Evolutionary conservation across 1,140 invertebrate species (phyloP).

Genomic region (Teleopsis dalmanni): DNA sequence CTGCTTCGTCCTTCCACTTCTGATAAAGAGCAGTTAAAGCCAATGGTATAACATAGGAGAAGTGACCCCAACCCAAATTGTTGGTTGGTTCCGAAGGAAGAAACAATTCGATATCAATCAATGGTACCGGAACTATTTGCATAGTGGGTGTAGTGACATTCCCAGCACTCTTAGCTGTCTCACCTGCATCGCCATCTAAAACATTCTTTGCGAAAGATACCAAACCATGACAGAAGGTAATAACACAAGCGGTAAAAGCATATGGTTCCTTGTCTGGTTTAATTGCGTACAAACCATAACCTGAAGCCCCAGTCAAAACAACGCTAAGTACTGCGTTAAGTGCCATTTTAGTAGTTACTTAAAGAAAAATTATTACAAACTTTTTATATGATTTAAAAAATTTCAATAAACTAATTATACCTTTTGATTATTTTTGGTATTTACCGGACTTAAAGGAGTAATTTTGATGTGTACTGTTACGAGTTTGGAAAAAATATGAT

Average conservation of each 20-base stretch:
- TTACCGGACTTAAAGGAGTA: too few relatives aligned
- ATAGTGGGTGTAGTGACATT: slow-evolving; percentile 11
- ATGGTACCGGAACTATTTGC: slow-evolving; percentile 30
- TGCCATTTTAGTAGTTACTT: too few relatives aligned
- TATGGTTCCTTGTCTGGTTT: slow-evolving; percentile 26
- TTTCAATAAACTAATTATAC: neutral
- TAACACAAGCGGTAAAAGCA: slow-evolving; percentile 24
- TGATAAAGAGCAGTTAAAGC: slow-evolving; percentile 25
- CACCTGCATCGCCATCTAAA: neutral
- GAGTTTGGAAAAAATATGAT: too few relatives aligned
- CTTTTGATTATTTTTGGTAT: neutral
- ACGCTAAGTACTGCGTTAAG: slow-evolving; percentile 20
- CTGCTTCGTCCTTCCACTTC: slow-evolving; percentile 11
- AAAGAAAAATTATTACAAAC: too few relatives aligned
- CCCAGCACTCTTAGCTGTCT: neutral
- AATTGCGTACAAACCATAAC: slow-evolving; percentile 29
- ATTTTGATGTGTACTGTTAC: too few relatives aligned
- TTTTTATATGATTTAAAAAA: neutral
- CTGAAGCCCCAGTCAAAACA: slow-evolving; percentile 30
- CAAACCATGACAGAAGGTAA: slow-evolving; percentile 30
- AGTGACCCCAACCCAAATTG: slow-evolving; percentile 25
- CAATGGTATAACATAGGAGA: slow-evolving; percentile 29
- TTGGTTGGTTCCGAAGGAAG: slow-evolving; percentile 18
- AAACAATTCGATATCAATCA: slow-evolving; percentile 34
- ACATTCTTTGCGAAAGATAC: slow-evolving; percentile 21